phyloP scores from a whole-genome alignment of 2,888 invertebrate genomes.

The Sinopyrophorus schimmeli region DNA sequence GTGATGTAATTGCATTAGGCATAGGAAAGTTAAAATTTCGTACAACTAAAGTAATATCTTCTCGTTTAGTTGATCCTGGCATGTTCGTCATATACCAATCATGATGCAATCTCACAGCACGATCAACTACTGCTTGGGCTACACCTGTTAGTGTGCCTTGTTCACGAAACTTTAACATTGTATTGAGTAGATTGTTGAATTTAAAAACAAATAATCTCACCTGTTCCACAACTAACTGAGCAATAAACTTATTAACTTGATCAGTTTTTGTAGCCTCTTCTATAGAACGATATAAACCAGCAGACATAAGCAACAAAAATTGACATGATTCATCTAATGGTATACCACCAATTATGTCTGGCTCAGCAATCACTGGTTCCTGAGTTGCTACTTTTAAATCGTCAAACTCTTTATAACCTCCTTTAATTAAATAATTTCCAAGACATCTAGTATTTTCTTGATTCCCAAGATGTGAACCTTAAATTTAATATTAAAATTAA shows the following conservation, averaged over 20 bases:
- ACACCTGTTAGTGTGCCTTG: slow-evolving; percentile 80
- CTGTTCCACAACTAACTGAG: slow-evolving; percentile 79
- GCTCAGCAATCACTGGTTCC: slow-evolving; percentile 83
- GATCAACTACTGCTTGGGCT: slow-evolving; percentile 83
- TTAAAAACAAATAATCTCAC: slow-evolving; percentile 45
- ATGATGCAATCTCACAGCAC: slow-evolving; percentile 81
- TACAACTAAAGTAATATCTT: slow-evolving; percentile 83
- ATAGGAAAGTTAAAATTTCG: slow-evolving; percentile 83
- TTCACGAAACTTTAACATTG: slow-evolving; percentile 65
- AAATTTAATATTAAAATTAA: slow-evolving; percentile 24
- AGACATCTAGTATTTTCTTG: slow-evolving; percentile 83
- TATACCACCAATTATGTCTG: slow-evolving; percentile 82
- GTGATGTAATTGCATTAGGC: slow-evolving; percentile 63
- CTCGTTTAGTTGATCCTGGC: slow-evolving; percentile 61
- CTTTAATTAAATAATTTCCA: slow-evolving; percentile 86
- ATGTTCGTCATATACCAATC: slow-evolving; percentile 69
- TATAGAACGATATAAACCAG: slow-evolving; percentile 81
- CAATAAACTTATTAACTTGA: slow-evolving; percentile 80
- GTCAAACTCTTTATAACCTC: slow-evolving; percentile 81
- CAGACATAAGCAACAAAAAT: slow-evolving; percentile 83
- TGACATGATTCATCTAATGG: slow-evolving; percentile 76
- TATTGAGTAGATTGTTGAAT: background rate
- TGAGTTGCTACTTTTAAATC: slow-evolving; percentile 67
- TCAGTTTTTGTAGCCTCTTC: slow-evolving; percentile 77
- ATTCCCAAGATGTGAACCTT: slow-evolving; percentile 74